Evolutionary conservation across 2,888 invertebrate genomes (phyloP), one percentile per base, ranked within the genome.

Genomic region (Ennomos quercinarius): DNA sequence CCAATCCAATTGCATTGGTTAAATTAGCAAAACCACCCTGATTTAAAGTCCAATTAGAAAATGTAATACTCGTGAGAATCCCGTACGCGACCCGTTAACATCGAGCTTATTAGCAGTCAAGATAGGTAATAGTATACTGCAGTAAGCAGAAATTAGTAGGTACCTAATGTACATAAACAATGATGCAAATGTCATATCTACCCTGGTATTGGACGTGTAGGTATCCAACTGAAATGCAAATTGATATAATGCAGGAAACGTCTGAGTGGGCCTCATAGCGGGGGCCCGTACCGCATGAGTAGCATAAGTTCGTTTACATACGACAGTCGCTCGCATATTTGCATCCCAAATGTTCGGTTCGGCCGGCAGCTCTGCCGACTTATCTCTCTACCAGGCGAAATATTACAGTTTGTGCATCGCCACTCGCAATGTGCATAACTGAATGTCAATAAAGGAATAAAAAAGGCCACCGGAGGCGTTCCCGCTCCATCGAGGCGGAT

Each of bases 241-340:
- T 91, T 88, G 85, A 86, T 90, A 90, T 91, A 91, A 91, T 89
- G 91, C 91, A 91, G 91, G 91, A 91, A 91, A 88, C 91, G 91
- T 91, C 91, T 91, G 91, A 91, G 91, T 89, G 90, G 90, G 82
- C 85, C 91, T 91, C 89, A 89, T 90, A 90, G 87, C 89, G 85
- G 84, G 81, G 80, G 86, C 81, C 89, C 86, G 84, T 84, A 85
- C 91, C 84, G 81, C 90, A 88, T 86, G 86, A 89, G 87, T 87
- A 84, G 86, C 88, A 87, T 89, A 91, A 90, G 88, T 91, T 91
- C 89, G 92, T 92, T 92, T 91, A 86, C 91, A 91, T 92, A 88
- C 92, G 91, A 86, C 90, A 84, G 89, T 83, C 89, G 83, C 81
- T 78, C 83, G 83, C 86, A 92, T 92, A 92, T 92, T 92, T 91